These are phyloP conservation scores for Chloroclysta siterata DNA, from an alignment of 2,888 invertebrate species.

Conservation along the genomic window DNA sequence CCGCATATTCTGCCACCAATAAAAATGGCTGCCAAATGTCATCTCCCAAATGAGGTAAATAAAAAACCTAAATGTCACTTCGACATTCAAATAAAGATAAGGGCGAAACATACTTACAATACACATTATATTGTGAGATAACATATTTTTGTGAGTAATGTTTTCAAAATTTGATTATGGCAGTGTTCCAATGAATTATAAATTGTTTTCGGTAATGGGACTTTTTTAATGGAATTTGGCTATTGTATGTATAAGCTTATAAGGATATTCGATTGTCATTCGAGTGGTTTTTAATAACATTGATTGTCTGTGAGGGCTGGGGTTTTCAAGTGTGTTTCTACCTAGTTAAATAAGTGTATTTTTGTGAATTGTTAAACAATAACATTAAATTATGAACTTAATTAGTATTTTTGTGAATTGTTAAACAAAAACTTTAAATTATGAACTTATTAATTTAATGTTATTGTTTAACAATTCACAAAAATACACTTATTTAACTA, in stretches of 20 bases:
- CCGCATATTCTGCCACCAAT: constrained; percentile 74
- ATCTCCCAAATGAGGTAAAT: constrained; percentile 81
- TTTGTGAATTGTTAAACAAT: too few relatives aligned
- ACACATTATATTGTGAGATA: constrained; percentile 51
- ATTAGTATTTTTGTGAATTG: too few relatives aligned
- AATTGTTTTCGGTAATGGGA: constrained; percentile 51
- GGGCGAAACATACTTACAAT: constrained; percentile 41
- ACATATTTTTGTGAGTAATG: constrained; percentile 54
- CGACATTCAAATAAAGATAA: constrained; percentile 54
- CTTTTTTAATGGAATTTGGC: constrained; percentile 61
- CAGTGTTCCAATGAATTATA: constrained; percentile 56
- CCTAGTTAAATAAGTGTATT: too few relatives aligned
- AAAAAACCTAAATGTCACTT: constrained; percentile 79
- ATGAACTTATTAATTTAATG: too few relatives aligned
- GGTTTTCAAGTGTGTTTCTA: too few relatives aligned
- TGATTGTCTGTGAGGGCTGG: background rate
- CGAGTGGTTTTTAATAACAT: constrained; percentile 33
- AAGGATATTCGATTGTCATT: constrained; percentile 31
- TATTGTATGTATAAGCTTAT: constrained; percentile 36
- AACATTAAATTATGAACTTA: too few relatives aligned
- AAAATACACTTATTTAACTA: too few relatives aligned
- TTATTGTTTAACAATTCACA: too few relatives aligned
- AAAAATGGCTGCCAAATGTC: constrained; percentile 78
- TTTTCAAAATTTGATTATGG: constrained; percentile 53
- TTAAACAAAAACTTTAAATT: too few relatives aligned